These are phyloP conservation scores for Alosa sapidissima DNA, from an alignment of 2,797 vertebrate genomes.

Conservation along the genomic window DNA sequence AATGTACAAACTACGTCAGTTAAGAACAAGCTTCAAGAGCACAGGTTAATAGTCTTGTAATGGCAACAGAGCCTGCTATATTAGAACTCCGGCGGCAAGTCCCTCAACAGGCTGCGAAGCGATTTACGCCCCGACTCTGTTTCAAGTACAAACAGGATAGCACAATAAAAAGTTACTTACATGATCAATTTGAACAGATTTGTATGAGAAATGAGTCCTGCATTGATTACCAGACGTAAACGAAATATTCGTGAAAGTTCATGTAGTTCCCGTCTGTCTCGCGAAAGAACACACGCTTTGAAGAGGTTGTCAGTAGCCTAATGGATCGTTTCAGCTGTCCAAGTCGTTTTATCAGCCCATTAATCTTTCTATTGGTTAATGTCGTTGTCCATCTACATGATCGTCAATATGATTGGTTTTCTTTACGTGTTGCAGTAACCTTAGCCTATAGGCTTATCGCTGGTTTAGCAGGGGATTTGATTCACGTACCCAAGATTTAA, in stretches of 20 bases:
- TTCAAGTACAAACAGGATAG: background rate
- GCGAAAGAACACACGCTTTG: background rate
- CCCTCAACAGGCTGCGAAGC: constrained; percentile 6
- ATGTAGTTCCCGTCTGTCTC: background rate
- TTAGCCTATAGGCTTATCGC: background rate
- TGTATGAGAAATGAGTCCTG: background rate
- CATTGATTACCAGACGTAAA: background rate
- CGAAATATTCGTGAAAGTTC: background rate
- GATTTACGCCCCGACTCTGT: background rate
- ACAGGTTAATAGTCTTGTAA: background rate
- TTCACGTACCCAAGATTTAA: background rate
- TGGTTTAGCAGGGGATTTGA: background rate
- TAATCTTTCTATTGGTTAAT: background rate
- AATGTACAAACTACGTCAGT: background rate
- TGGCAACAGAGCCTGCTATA: background rate
- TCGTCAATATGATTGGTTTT: background rate
- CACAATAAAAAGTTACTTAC: background rate
- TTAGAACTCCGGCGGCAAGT: background rate
- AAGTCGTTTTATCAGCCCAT: background rate
- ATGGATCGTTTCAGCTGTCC: background rate
- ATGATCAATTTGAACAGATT: background rate
- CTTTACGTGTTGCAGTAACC: background rate
- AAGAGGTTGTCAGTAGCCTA: background rate
- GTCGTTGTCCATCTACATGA: background rate
- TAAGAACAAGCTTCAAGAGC: background rate